Evolutionary conservation across 2,113 vertebrate genomes (phyloP).

Genomic region (Manacus vitellinus): DNA sequence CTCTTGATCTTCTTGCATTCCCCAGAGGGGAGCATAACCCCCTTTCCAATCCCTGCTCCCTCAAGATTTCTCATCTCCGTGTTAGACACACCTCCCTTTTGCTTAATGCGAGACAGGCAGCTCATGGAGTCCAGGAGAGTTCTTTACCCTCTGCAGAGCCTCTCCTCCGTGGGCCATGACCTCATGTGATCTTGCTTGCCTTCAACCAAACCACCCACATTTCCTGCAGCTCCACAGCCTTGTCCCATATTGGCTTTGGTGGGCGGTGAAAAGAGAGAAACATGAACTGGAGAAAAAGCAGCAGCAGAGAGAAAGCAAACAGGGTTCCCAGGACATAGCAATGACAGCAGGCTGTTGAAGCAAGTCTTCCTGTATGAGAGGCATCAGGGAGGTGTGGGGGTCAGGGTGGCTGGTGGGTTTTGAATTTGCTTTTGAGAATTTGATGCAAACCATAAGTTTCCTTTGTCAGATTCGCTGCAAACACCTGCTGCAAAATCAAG

Average conservation of each 20-base stretch:
- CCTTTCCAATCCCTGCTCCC: neutral
- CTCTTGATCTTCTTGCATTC: neutral
- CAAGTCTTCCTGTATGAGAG: neutral
- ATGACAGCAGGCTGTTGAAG: accelerated
- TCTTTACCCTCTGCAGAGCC: neutral
- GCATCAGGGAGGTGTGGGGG: neutral
- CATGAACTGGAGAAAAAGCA: neutral
- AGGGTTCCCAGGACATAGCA: neutral
- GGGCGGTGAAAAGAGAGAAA: neutral
- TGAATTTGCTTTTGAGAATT: neutral
- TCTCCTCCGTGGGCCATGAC: neutral
- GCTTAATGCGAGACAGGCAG: neutral
- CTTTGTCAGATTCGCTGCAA: neutral
- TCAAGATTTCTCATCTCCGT: neutral
- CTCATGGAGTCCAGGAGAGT: neutral
- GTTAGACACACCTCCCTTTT: neutral
- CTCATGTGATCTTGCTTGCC: neutral
- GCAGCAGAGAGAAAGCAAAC: neutral
- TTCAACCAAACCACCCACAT: neutral
- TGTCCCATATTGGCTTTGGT: neutral
- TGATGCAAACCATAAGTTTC: neutral
- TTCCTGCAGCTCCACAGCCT: neutral
- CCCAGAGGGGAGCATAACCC: neutral
- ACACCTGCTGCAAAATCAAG: neutral
- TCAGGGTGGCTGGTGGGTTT: neutral